Evolutionary conservation across 2,888 invertebrate species (phyloP), one percentile per base, ranked within the genome.

Genomic region (Rhynchonema sp.): DNA sequence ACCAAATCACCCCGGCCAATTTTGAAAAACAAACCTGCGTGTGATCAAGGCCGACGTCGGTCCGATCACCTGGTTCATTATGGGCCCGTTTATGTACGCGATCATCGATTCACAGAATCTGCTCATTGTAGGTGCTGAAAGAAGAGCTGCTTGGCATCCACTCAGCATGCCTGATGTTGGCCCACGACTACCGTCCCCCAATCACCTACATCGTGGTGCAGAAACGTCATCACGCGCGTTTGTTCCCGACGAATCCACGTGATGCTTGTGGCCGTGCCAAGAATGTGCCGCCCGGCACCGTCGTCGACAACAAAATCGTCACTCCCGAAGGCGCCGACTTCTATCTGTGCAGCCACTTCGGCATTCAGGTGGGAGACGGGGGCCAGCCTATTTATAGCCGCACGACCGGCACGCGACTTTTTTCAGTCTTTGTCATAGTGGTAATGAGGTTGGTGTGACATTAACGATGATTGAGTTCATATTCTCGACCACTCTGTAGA

Each of bases 111-210:
- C n/a, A n/a, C 38, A 13, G 38, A 6, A 13, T 17, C 38, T 6
- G 17, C 17, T 38, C 38, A 38, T 6, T 38, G 38, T 38, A 57
- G 46, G 57, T 63, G 25, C 65, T 69, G 30, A 65, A 66, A 30
- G 67, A 70, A 60, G 71, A 71, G 63, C 65, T 71, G 56, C 65
- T 65, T 55, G 65, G 64, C 58, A 70, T 71, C 60, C 68, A 68
- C 28, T 64, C 65, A 28, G 70, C 70, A 1, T 71, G 71, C 58
- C 54, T 63, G 30, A 66, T 64, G 55, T 62, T 71, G 55, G 63
- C 67, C 20, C 62, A 64, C 30, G 67, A 69, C 63, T 71, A 69
- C 64, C 63, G 65, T 46, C 71, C 71, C 6, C 66, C 66, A 6
- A 67, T 71, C 62, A 70, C 70, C 54, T 57, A 64, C 56, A 59